Conservation (phyloP, 2,797 vertebrate genomes). For the Sebastes vulpes region DNA sequence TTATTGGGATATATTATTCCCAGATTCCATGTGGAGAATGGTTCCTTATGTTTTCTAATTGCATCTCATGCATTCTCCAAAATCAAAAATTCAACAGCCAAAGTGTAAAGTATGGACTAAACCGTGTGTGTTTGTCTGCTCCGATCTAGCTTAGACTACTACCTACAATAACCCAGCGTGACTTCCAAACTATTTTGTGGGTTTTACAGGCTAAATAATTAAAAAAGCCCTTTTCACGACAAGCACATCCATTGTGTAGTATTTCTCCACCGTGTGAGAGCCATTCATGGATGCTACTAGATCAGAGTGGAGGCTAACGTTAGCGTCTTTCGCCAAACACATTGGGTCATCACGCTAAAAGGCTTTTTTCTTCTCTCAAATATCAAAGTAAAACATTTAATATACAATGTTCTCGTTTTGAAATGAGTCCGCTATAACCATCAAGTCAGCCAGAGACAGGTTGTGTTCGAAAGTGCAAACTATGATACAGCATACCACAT, state of each 20-base stretch:
- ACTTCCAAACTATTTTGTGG: background rate
- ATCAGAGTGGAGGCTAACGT: background rate
- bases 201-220: background rate
- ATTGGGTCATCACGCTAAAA: too few relatives aligned
- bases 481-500: background rate
- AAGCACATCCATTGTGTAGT: background rate
- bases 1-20: background rate
- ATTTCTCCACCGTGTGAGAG: accelerated
- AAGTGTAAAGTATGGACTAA: background rate
- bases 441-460: background rate
- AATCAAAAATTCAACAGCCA: background rate
- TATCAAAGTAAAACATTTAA: too few relatives aligned
- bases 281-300: background rate
- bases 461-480: background rate
- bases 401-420: accelerated
- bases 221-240: background rate
- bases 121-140: background rate
- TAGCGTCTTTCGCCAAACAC: background rate
- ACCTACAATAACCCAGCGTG: background rate
- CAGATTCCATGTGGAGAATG: background rate
- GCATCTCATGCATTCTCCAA: background rate
- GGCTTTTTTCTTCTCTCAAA: too few relatives aligned
- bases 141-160: background rate
- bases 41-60: background rate
- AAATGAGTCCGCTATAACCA: too few relatives aligned